Conservation (phyloP, 2,797 vertebrate genomes). For the Pseudotriccus pelzelni region DNA sequence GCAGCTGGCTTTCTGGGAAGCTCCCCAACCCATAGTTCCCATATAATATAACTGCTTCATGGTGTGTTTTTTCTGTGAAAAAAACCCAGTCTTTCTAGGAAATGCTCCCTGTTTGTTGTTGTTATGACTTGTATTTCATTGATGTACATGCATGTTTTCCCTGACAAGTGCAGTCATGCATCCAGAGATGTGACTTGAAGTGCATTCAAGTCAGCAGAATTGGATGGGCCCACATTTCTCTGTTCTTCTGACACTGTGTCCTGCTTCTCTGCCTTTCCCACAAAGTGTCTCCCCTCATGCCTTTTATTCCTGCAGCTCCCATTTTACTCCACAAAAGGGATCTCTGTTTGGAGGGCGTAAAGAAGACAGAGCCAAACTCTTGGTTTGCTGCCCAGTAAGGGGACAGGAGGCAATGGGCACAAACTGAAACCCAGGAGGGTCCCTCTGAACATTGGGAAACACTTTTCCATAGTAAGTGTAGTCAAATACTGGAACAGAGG, state of each 20-base stretch:
- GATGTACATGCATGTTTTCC: not conserved
- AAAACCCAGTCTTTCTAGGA: constrained; percentile 43
- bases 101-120: not conserved
- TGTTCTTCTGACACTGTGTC: not conserved
- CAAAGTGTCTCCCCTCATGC: not conserved
- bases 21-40: constrained; percentile 57
- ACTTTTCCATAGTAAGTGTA: not conserved
- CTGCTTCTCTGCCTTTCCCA: not conserved
- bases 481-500: not conserved
- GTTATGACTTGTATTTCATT: not conserved
- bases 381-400: not conserved
- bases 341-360: not conserved
- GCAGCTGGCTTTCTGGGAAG: constrained; percentile 65
- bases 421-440: not conserved
- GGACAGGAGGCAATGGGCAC: not conserved
- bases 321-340: not conserved
- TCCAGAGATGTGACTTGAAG: constrained; percentile 37
- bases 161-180: constrained; percentile 36
- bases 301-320: not conserved
- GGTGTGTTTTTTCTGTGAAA: constrained; percentile 47
- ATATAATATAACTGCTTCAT: constrained; percentile 50
- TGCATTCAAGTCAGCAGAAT: not conserved
- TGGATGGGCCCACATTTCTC: not conserved
- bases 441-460: not conserved
- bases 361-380: not conserved